Base-by-base conservation (phyloP, 2,888 invertebrate genomes). In the Idaea aversata region DNA sequence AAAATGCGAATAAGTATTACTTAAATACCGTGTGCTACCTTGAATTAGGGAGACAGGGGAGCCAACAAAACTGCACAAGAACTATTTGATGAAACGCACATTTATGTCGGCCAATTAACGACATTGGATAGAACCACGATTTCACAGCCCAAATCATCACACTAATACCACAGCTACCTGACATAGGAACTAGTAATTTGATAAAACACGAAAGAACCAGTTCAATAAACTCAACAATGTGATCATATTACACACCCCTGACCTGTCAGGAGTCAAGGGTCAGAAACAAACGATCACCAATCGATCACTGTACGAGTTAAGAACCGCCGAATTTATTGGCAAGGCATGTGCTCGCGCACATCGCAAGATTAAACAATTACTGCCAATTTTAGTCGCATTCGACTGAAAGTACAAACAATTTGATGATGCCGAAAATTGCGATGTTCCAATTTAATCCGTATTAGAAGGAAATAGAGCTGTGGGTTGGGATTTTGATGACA, bases 351-450 rank as follows among this genome's bases (percentile, higher is more conserved):
- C 62, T 63, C 70, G 80, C 81, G 74, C 70, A 80, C 81, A 74
- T 83, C 86, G 85, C 78, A 78, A 84, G 79, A 87, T 86, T 86
- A 85, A 86, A 81, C 87, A 88, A 90, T 90, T 89, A 88, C 85
- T 81, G 76, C 80, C 88, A 88, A 88, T 90, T 71, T 84, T 86
- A 77, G 78, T 77, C 72, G 79, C 77, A 76, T 74, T 80, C 77
- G 79, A 83, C 81, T 74, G 73, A 68, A 63, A 74, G 70, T 64
- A 57, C 62, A 61, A 63, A 73, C 71, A 74, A 70, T 38, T 10
- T 36, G 38, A 36, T 15, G n/a, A 16, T 58, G 15, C n/a, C 6
- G 5, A 58, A 15, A 58, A 3, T 58, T 58, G 5, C 58, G 16
- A 58, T 58, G 62, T 64, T 38, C 5, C n/a, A 67, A 73, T 61